phyloP scores from a whole-genome alignment of 2,888 invertebrate species.

The Hofmannophila pseudospretella region DNA sequence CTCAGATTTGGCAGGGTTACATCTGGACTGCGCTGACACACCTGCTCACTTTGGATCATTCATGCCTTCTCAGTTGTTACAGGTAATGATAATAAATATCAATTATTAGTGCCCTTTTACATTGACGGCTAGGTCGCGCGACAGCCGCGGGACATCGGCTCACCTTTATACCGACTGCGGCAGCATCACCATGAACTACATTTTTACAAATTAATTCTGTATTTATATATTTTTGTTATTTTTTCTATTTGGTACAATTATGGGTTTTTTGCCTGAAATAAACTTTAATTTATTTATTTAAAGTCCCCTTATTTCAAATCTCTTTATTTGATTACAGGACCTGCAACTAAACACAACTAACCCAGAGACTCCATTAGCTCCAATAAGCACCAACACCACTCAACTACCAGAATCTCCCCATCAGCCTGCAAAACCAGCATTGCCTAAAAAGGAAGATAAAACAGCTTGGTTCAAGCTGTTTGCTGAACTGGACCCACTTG shows the following conservation, averaged over 20 bases:
- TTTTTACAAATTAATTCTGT: background rate
- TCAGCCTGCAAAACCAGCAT: conserved; percentile 27
- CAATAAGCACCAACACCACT: conserved; percentile 26
- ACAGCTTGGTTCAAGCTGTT: conserved; percentile 92
- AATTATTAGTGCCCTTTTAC: background rate
- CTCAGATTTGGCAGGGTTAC: conserved; percentile 59
- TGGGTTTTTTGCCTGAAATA: no score
- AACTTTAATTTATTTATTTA: no score
- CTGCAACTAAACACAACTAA: no score
- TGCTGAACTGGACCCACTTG: conserved; percentile 94
- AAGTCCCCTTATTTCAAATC: no score
- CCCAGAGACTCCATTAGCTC: conserved; percentile 37
- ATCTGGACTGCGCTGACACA: conserved; percentile 48
- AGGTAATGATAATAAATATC: no score
- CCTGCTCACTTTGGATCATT: conserved; percentile 58
- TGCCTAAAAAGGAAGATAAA: conserved; percentile 75
- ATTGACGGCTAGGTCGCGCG: background rate
- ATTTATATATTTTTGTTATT: no score
- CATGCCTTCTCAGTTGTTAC: conserved; percentile 71
- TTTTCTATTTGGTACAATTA: no score
- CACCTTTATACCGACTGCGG: no score
- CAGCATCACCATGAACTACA: no score
- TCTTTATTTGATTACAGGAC: conserved; percentile 47
- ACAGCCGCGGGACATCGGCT: no score
- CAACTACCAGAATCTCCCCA: conserved; percentile 21